phyloP scores from a whole-genome alignment of 2,113 vertebrate genomes.

The Garra rufa region DNA sequence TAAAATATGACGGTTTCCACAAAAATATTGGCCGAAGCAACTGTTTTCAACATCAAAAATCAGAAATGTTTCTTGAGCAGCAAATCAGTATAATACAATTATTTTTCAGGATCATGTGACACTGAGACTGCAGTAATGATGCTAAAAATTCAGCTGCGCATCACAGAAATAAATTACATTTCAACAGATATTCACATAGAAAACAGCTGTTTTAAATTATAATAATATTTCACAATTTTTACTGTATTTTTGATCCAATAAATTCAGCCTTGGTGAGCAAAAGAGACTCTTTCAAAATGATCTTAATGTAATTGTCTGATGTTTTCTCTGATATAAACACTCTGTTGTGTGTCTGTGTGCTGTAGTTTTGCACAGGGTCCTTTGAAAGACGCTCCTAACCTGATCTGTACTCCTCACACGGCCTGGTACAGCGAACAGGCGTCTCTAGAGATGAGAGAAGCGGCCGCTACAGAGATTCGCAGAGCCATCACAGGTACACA shows the following conservation, averaged over 20 bases:
- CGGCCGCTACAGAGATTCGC: constrained; percentile 95
- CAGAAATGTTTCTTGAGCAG: neutral
- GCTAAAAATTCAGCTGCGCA: neutral
- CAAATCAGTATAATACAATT: too few species aligned
- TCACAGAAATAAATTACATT: neutral
- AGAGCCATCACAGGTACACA: constrained; percentile 91
- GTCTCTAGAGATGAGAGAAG: constrained; percentile 96
- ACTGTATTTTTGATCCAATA: neutral
- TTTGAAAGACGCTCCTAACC: constrained; percentile 93
- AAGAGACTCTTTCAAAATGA: neutral
- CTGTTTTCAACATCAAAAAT: too few species aligned
- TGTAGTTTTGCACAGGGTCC: constrained; percentile 92
- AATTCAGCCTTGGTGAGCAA: neutral
- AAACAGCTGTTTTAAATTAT: neutral
- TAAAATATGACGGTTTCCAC: too few species aligned
- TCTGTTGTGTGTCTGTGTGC: neutral
- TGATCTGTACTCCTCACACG: constrained; percentile 97
- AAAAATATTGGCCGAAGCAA: too few species aligned
- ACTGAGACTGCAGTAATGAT: neutral
- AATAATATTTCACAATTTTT: neutral
- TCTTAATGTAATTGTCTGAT: too few species aligned
- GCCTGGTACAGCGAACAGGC: constrained; percentile 99
- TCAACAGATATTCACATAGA: neutral
- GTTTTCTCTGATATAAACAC: too few species aligned
- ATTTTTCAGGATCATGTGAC: too few species aligned